Conservation (phyloP, 2,797 vertebrate genomes). For the Varecia variegata region DNA sequence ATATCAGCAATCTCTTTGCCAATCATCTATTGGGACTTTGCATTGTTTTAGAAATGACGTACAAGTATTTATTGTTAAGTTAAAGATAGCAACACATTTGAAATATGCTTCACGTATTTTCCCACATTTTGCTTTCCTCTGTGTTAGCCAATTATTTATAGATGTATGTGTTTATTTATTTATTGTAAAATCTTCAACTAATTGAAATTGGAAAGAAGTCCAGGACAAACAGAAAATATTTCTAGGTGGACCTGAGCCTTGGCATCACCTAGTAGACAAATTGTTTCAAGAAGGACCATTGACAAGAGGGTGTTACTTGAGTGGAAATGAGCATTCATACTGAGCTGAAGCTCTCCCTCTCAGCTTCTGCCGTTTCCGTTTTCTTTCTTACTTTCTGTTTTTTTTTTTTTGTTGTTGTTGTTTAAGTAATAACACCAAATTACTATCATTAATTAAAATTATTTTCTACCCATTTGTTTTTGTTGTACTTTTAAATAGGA, state of each 20-base stretch:
- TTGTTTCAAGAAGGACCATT: not conserved
- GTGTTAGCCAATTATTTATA: not conserved
- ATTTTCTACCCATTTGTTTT: not conserved
- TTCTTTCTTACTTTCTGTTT: not conserved
- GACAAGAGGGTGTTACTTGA: not conserved
- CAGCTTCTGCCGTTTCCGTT: not conserved
- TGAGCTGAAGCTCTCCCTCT: not conserved
- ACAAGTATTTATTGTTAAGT: not conserved
- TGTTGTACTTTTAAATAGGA: not conserved
- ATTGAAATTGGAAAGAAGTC: not conserved
- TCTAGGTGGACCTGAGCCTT: not conserved
- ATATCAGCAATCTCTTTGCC: not conserved
- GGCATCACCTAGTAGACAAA: not conserved
- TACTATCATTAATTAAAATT: not conserved
- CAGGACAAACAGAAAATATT: not conserved
- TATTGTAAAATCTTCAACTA: not conserved
- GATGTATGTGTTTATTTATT: not conserved
- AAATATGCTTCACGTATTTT: not conserved
- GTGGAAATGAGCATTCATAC: not conserved
- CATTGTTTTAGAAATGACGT: not conserved
- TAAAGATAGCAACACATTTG: not conserved
- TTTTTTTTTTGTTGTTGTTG: too few species aligned
- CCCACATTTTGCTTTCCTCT: not conserved
- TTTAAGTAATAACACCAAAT: not conserved
- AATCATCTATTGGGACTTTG: not conserved